Percentiles rank a stretch among this genome's conserved stretches.
Conservation (phyloP, 1,140 invertebrate species). For the Danaus plexippus region DNA sequence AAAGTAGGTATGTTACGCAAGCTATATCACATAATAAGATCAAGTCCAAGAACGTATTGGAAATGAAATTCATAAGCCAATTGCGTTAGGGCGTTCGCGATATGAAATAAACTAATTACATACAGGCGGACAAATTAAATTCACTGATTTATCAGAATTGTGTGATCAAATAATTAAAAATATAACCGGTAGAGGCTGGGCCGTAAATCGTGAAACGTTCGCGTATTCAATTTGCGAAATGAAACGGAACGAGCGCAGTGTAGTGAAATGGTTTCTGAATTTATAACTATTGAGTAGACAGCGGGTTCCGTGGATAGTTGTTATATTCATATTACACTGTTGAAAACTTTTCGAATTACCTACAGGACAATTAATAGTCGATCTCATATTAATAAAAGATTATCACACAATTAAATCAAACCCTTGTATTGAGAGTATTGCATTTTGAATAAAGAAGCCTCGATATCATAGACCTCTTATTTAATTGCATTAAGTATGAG, state of each 20-base stretch:
- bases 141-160: conserved; percentile 57
- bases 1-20: no score
- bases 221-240: conserved; percentile 55
- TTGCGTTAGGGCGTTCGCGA: conserved; percentile 44
- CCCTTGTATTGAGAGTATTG: no score
- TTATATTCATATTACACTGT: no score
- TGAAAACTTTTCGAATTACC: no score
- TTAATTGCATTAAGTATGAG: no score
- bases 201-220: conserved; percentile 39
- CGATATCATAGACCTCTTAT: no score
- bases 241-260: conserved; percentile 31
- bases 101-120: conserved; percentile 59
- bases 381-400: no score
- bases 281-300: conserved; percentile 20
- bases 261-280: conserved; percentile 28
- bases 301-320: no score
- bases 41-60: conserved; percentile 21
- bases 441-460: no score
- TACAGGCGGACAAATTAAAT: conserved; percentile 50
- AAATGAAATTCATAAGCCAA: conserved; percentile 59
- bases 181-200: conserved; percentile 36
- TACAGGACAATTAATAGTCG: no score
- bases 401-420: no score
- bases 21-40: no score
- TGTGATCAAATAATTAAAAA: conserved; percentile 70